Percentiles rank a stretch among this genome's conserved stretches.
These are phyloP conservation scores for Caradrina kadenii DNA, from an alignment of 2,888 invertebrate species.

Conservation along the genomic window DNA sequence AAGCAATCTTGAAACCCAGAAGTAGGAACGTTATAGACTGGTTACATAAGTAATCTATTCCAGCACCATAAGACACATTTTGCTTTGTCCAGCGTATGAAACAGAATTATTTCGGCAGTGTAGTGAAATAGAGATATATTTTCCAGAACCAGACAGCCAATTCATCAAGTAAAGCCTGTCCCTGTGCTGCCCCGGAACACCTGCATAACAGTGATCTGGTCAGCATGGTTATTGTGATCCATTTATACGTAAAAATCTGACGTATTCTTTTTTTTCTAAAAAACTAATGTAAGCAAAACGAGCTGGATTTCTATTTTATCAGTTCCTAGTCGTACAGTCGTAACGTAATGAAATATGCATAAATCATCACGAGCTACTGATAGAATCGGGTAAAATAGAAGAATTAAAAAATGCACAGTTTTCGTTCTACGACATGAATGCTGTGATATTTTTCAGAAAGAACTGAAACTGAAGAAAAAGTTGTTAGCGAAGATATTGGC, in stretches of 20 bases:
- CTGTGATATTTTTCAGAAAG: constrained; percentile 50
- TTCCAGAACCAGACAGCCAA: constrained; percentile 1
- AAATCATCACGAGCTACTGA: too few species aligned
- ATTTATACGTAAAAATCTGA: not conserved
- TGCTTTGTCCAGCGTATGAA: constrained; percentile 9
- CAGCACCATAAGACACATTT: too few species aligned
- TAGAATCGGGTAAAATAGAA: too few species aligned
- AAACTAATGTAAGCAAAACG: too few species aligned
- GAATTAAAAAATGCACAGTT: too few species aligned
- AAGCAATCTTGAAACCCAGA: too few species aligned
- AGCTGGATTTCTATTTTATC: too few species aligned
- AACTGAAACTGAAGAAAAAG: constrained; percentile 63
- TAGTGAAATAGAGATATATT: not conserved
- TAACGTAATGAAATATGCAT: too few species aligned
- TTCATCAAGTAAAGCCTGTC: constrained; percentile 43
- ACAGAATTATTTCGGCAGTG: not conserved
- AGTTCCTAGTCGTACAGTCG: too few species aligned
- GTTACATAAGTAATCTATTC: too few species aligned
- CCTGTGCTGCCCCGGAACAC: constrained; percentile 79
- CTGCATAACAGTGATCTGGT: constrained; percentile 72
- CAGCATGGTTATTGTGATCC: constrained; percentile 3
- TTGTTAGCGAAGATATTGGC: constrained; percentile 71
- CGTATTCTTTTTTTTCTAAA: too few species aligned
- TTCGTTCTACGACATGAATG: not conserved
- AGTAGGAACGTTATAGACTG: too few species aligned